Evolutionary conservation across 1,140 invertebrate genomes (phyloP).

Genomic region (Cylas formicarius): DNA sequence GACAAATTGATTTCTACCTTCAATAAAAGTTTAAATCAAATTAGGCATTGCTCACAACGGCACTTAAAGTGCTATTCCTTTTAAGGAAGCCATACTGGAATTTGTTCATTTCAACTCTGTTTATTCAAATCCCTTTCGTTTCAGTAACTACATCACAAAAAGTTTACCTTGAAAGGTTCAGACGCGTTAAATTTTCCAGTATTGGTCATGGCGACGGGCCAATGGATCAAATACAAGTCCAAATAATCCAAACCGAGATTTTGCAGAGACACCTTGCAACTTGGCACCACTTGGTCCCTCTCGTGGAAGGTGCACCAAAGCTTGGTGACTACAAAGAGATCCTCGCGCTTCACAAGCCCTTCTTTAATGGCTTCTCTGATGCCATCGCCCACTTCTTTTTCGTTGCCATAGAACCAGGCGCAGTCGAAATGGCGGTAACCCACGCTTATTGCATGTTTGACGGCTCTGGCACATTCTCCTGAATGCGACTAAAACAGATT

Average conservation of each 20-base stretch:
- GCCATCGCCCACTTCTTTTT: conserved; percentile 63
- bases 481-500: conserved; percentile 54
- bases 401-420: conserved; percentile 67
- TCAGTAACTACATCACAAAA: too few species aligned
- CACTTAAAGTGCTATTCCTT: too few species aligned
- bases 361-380: conserved; percentile 58
- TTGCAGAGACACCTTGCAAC: conserved; percentile 48
- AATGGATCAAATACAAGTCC: conserved; percentile 74
- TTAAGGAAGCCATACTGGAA: too few species aligned
- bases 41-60: too few species aligned
- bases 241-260: conserved; percentile 64
- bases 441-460: conserved; percentile 63
- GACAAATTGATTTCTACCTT: too few species aligned
- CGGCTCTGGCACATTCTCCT: conserved; percentile 65
- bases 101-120: too few species aligned
- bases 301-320: conserved; percentile 59
- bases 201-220: conserved; percentile 51
- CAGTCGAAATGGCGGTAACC: conserved; percentile 73
- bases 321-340: conserved; percentile 51
- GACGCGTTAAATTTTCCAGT: conserved; percentile 20
- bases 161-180: conserved; percentile 27
- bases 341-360: conserved; percentile 52
- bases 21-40: too few species aligned
- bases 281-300: conserved; percentile 51
- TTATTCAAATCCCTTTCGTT: too few species aligned